Evolutionary conservation across 2,797 vertebrate genomes (phyloP).

Genomic region (Phataginus tricuspis): DNA sequence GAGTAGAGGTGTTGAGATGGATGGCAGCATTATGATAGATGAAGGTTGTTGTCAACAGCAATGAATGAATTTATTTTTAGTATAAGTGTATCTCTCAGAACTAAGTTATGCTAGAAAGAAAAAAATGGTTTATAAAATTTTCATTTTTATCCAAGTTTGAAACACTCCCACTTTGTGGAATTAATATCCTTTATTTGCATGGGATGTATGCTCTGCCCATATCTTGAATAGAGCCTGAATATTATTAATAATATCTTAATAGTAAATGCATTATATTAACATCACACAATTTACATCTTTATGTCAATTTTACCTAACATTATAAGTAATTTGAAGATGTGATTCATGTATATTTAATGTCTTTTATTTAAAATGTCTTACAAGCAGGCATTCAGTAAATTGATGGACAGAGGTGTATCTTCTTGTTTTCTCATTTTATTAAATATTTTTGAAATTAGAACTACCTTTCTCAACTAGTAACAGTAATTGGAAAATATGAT

Average conservation of each 20-base stretch:
- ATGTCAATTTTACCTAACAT: neutral
- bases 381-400: neutral
- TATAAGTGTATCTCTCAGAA: neutral
- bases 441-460: neutral
- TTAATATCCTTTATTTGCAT: neutral
- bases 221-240: neutral
- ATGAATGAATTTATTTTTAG: neutral
- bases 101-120: neutral
- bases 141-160: neutral
- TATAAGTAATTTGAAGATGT: neutral
- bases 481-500: neutral
- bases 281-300: neutral
- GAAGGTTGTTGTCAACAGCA: too few relatives aligned
- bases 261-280: neutral
- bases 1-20: fast-evolving
- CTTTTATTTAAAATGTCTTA: constrained; percentile 47
- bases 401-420: neutral
- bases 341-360: neutral
- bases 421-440: constrained; percentile 27
- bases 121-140: neutral
- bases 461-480: neutral
- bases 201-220: neutral
- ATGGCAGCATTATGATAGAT: neutral
- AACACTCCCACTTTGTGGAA: neutral
- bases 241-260: neutral